phyloP scores from a whole-genome alignment of 1,140 invertebrate species.

The Leucophenga varia region DNA sequence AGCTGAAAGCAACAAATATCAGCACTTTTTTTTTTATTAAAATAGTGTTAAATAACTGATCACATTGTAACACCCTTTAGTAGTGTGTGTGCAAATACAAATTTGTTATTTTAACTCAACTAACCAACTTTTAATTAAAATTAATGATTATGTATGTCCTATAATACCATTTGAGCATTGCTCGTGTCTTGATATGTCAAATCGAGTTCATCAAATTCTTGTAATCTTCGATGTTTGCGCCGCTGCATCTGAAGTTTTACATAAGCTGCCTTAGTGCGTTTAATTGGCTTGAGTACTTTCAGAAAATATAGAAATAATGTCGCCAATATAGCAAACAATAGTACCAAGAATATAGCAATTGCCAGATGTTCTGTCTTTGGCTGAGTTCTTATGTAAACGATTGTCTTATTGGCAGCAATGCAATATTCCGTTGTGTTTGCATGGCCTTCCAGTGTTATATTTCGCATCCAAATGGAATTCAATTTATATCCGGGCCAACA shows the following conservation, averaged over 20 bases:
- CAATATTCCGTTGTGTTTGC: slow-evolving; percentile 3
- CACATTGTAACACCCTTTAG: too few species aligned
- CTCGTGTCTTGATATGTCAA: slow-evolving; percentile 14
- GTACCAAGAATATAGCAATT: slow-evolving; percentile 17
- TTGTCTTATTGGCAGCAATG: slow-evolving; percentile 10
- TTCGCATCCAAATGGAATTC: slow-evolving; percentile 14
- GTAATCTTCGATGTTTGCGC: slow-evolving; percentile 10
- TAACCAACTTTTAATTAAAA: too few species aligned
- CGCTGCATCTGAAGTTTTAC: slow-evolving; percentile 12
- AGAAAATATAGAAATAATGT: slow-evolving; percentile 18
- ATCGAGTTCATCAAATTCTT: slow-evolving; percentile 24
- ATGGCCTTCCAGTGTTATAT: too few species aligned
- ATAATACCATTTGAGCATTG: too few species aligned
- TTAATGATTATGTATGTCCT: too few species aligned
- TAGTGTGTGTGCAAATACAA: too few species aligned
- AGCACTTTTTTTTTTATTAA: too few species aligned
- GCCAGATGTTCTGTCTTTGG: slow-evolving; percentile 12
- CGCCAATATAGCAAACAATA: slow-evolving; percentile 17
- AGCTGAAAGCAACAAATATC: too few species aligned
- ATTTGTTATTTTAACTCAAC: too few species aligned
- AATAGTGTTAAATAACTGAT: too few species aligned
- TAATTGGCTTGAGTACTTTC: slow-evolving; percentile 18
- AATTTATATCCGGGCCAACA: slow-evolving; percentile 17
- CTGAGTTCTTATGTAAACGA: slow-evolving; percentile 1
- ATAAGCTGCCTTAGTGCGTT: slow-evolving; percentile 16